These are phyloP conservation scores for Barnardius zonarius DNA, from an alignment of 2,113 vertebrate genomes.

Conservation along the genomic window DNA sequence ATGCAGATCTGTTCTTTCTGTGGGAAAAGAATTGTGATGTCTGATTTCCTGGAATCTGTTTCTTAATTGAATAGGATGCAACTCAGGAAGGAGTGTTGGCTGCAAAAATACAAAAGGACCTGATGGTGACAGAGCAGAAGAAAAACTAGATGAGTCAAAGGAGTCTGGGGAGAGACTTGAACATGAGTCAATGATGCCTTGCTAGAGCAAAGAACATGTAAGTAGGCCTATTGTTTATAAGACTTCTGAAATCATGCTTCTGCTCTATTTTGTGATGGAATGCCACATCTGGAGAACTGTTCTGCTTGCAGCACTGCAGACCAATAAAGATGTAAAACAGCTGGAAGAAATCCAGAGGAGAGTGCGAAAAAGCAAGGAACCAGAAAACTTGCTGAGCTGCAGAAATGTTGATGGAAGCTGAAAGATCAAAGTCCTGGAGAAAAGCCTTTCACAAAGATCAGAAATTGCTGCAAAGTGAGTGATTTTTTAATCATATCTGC, in stretches of 20 bases:
- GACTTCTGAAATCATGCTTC: neutral
- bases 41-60: neutral
- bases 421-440: neutral
- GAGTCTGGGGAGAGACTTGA: neutral
- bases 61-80: neutral
- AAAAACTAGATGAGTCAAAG: neutral
- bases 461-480: neutral
- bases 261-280: neutral
- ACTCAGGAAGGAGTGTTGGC: neutral
- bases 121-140: neutral
- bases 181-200: neutral
- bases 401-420: neutral
- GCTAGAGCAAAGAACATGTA: neutral
- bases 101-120: neutral
- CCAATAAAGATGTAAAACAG: neutral
- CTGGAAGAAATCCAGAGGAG: neutral
- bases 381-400: neutral
- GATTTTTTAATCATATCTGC: neutral
- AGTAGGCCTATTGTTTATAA: neutral
- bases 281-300: neutral
- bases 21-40: neutral
- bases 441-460: neutral
- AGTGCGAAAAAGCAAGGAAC: neutral
- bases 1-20: neutral
- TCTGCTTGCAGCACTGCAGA: neutral